phyloP scores from a whole-genome alignment of 1,140 invertebrate genomes.

The Samia ricini region DNA sequence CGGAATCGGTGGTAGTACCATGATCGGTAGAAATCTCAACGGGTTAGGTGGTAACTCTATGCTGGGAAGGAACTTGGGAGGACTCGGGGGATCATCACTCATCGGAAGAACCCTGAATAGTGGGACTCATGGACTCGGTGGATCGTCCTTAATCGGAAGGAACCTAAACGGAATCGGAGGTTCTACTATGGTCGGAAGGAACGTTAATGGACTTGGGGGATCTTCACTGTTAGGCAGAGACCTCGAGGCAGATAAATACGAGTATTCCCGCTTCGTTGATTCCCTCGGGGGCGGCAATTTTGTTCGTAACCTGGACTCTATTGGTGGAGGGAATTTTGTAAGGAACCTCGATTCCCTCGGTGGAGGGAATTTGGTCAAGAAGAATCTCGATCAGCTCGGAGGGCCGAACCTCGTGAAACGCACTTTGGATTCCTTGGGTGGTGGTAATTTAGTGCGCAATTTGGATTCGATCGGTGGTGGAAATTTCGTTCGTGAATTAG shows the following conservation, averaged over 20 bases:
- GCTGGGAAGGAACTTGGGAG: constrained; percentile 30
- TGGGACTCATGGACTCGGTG: constrained; percentile 29
- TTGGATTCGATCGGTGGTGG: constrained; percentile 71
- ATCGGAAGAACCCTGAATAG: constrained; percentile 45
- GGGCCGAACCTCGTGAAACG: constrained; percentile 71
- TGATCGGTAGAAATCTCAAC: constrained; percentile 20
- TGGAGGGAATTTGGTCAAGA: constrained; percentile 68
- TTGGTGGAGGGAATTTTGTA: constrained; percentile 71
- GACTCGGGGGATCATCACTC: constrained; percentile 38
- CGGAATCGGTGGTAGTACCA: constrained; percentile 38
- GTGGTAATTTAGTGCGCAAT: constrained; percentile 67
- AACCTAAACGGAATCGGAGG: constrained; percentile 49
- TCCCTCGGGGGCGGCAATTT: constrained; percentile 57
- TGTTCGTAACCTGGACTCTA: constrained; percentile 59
- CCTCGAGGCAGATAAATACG: constrained; percentile 44
- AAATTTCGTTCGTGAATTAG: constrained; percentile 63
- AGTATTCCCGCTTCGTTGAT: constrained; percentile 65
- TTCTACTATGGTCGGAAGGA: constrained; percentile 36
- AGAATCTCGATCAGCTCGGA: constrained; percentile 73
- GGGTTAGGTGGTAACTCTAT: constrained; percentile 6
- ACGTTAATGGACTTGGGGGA: constrained; percentile 41
- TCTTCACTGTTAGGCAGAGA: constrained; percentile 44
- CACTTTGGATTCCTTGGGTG: constrained; percentile 65
- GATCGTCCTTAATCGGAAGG: constrained; percentile 17
- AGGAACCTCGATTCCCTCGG: constrained; percentile 63